Evolutionary conservation across 2,888 invertebrate genomes (phyloP).

Genomic region (Dicycla oo): DNA sequence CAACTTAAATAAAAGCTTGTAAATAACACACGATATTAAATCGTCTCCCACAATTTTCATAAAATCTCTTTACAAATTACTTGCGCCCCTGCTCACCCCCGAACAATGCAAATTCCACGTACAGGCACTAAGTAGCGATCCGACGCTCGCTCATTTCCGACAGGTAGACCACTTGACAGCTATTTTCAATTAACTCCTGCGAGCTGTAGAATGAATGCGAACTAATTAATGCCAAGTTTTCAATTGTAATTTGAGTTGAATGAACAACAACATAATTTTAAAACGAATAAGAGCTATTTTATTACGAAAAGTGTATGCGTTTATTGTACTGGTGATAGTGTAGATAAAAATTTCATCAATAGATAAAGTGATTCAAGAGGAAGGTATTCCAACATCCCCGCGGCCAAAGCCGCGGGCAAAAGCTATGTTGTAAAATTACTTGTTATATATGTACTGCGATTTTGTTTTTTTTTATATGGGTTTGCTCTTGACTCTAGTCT

Average conservation of each 20-base stretch:
- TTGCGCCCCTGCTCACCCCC: constrained; percentile 21
- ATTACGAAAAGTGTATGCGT: neutral
- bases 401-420: too few relatives aligned
- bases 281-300: constrained; percentile 6
- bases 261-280: constrained; percentile 23
- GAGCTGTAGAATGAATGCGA: constrained; percentile 29
- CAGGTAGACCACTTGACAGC: constrained; percentile 70
- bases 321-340: too few relatives aligned
- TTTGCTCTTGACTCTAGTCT: too few relatives aligned
- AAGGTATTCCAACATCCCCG: too few relatives aligned
- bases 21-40: neutral
- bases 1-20: neutral
- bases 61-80: constrained; percentile 20
- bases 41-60: neutral
- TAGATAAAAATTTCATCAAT: too few relatives aligned
- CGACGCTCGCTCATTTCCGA: constrained; percentile 63
- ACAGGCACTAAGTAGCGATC: constrained; percentile 64
- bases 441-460: too few relatives aligned
- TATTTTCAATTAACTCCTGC: constrained; percentile 72
- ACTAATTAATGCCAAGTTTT: constrained; percentile 47
- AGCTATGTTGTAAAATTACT: too few relatives aligned
- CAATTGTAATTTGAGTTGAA: constrained; percentile 36
- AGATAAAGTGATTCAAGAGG: too few relatives aligned
- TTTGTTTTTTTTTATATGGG: too few relatives aligned
- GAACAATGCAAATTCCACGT: constrained; percentile 53